Percentiles rank a stretch among this genome's conserved stretches.
These are phyloP conservation scores for Melanotaenia nigrans DNA, from an alignment of 2,797 vertebrate species.

Conservation along the genomic window DNA sequence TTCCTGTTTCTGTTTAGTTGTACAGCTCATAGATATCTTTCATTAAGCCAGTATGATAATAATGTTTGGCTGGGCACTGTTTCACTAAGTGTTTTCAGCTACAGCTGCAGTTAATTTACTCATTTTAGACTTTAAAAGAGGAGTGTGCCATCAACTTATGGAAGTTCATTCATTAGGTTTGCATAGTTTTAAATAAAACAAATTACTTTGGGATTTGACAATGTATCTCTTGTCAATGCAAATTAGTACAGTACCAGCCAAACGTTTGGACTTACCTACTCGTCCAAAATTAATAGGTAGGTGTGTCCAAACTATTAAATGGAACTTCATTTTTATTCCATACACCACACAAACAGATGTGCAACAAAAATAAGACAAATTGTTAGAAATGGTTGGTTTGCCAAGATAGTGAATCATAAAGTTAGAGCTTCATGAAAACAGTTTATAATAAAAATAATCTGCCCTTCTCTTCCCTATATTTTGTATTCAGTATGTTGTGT, in stretches of 20 bases:
- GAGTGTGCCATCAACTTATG: not conserved
- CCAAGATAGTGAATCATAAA: too few species aligned
- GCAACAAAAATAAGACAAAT: not conserved
- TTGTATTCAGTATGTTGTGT: not conserved
- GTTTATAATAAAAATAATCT: too few species aligned
- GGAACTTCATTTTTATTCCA: not conserved
- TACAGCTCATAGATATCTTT: slow-evolving; percentile 18
- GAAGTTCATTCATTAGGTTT: not conserved
- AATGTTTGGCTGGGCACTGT: not conserved
- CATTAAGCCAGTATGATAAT: not conserved
- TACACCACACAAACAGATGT: not conserved
- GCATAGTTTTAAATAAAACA: not conserved
- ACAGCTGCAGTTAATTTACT: not conserved
- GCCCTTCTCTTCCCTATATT: not conserved
- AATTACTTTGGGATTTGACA: not conserved
- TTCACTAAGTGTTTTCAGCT: not conserved
- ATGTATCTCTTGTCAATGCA: not conserved
- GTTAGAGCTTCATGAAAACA: too few species aligned
- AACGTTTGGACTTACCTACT: too few species aligned
- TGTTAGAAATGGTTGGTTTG: too few species aligned
- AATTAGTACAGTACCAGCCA: not conserved
- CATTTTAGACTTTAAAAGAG: not conserved
- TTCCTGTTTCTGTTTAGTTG: slow-evolving; percentile 33
- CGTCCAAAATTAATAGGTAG: too few species aligned
- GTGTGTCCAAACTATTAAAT: too few species aligned